phyloP scores from a whole-genome alignment of 2,888 invertebrate species.

The Drosophila imparisetae region DNA sequence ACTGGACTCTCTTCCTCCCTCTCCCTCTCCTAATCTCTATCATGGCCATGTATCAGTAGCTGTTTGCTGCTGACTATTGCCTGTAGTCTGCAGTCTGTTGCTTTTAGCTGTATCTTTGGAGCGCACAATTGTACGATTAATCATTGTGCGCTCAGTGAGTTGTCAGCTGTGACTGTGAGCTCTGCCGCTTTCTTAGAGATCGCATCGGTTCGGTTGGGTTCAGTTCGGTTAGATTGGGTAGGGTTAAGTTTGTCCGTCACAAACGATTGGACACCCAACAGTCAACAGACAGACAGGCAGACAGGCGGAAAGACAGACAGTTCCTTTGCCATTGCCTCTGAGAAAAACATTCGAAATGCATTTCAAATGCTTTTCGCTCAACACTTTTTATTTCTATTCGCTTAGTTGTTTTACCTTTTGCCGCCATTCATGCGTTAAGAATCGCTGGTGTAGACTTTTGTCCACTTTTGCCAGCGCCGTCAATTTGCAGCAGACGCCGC shows the following conservation, averaged over 20 bases:
- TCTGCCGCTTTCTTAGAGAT: conserved; percentile 59
- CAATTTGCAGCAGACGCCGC: conserved; percentile 63
- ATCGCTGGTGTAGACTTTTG: conserved; percentile 62
- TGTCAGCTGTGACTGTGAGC: conserved; percentile 75
- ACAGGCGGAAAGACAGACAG: neutral
- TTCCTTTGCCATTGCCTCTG: conserved; percentile 25
- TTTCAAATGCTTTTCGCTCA: conserved; percentile 60
- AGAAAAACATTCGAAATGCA: conserved; percentile 54
- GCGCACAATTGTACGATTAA: conserved; percentile 79
- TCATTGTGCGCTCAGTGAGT: conserved; percentile 81
- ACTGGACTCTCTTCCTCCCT: neutral
- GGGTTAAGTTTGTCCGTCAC: conserved; percentile 66
- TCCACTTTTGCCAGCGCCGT: conserved; percentile 68
- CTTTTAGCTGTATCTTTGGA: conserved; percentile 46
- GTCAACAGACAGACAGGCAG: neutral
- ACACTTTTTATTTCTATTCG: conserved; percentile 67
- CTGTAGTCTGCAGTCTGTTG: conserved; percentile 17
- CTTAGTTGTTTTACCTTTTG: conserved; percentile 34
- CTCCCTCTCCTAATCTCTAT: conserved; percentile 22
- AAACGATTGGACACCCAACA: conserved; percentile 71
- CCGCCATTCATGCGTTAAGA: conserved; percentile 78
- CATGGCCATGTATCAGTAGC: conserved; percentile 44
- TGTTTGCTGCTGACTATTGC: conserved; percentile 19
- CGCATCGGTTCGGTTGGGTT: conserved; percentile 58
- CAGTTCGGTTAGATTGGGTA: conserved; percentile 20